These are phyloP conservation scores for Alouatta palliata DNA, from an alignment of 2,113 vertebrate species.

Conservation along the genomic window DNA sequence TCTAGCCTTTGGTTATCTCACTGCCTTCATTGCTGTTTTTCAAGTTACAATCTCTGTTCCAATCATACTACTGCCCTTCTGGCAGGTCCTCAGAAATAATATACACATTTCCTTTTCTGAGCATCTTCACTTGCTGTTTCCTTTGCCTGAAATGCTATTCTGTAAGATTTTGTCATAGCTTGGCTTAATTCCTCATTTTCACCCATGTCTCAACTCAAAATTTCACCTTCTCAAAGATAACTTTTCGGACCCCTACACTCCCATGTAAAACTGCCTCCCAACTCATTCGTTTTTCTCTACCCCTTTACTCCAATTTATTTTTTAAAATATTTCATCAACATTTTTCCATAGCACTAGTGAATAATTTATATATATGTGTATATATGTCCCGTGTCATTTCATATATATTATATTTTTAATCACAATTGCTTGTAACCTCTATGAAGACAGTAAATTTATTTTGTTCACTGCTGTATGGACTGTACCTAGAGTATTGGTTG, in stretches of 20 bases:
- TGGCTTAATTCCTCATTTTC: neutral
- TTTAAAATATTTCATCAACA: neutral
- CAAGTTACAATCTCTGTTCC: neutral
- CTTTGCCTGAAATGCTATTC: neutral
- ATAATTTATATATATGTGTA: neutral
- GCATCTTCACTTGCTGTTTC: neutral
- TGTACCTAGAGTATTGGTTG: neutral
- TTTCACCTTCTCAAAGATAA: neutral
- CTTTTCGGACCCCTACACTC: neutral
- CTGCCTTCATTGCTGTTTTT: neutral
- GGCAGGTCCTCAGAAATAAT: neutral
- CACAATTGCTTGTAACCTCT: neutral
- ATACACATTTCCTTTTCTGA: neutral
- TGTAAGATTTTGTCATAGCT: neutral
- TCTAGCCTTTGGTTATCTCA: neutral
- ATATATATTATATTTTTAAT: neutral
- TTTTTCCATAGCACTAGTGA: neutral
- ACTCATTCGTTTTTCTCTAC: neutral
- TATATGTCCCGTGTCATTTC: neutral
- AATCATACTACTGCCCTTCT: neutral
- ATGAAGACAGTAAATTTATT: neutral
- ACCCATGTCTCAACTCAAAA: neutral
- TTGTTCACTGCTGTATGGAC: neutral
- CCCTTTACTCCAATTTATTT: neutral
- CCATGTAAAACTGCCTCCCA: accelerated